Evolutionary conservation across 2,797 vertebrate species (phyloP), one percentile per base, ranked within the genome.

Genomic region (Brachyalestes nurse): DNA sequence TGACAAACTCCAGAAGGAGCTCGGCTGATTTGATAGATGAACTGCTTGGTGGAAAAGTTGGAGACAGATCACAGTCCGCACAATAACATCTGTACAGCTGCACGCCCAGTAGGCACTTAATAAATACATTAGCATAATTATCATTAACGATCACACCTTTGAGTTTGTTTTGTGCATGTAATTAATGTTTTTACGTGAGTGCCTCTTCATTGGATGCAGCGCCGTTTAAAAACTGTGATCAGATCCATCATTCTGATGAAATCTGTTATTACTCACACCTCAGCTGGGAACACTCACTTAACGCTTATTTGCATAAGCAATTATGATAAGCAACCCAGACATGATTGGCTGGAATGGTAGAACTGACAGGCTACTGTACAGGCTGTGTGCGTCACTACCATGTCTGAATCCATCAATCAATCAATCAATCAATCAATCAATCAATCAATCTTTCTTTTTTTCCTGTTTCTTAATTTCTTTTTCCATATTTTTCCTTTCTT

Each of bases 171-270:
- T 80, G 80, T 77, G 85, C 72, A 80, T 84, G 82, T 88, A 87
- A 91, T 90, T 81, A 86, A 79, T 67, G 74, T 78, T 86, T 83
- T 65, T 80, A 86, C 89, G 83, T 84, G 88, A 86, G 85, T 84
- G 87, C 82, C 86, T 90, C 87, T 91, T 90, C 87, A 91, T 90
- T 90, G 90, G 77, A 8, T 84, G 86, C 86, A 84, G 85, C 72
- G 82, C 83, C 86, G 49, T 51, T 21, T 58, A 58, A 49, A 83
- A 80, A 86, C 88, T 82, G 70, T 75, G 85, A 88, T 87, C 86
- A 90, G 90, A 90, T 89, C 82, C 78, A 72, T 88, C 84, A 84
- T 87, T 88, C 90, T 90, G 85, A 28, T 71, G 21, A 71, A 71
- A 53, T 53, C 13, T 53, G 23, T 71, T 51, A 53, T 71, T 53